phyloP scores from a whole-genome alignment of 2,797 vertebrate species.

The Menidia menidia region DNA sequence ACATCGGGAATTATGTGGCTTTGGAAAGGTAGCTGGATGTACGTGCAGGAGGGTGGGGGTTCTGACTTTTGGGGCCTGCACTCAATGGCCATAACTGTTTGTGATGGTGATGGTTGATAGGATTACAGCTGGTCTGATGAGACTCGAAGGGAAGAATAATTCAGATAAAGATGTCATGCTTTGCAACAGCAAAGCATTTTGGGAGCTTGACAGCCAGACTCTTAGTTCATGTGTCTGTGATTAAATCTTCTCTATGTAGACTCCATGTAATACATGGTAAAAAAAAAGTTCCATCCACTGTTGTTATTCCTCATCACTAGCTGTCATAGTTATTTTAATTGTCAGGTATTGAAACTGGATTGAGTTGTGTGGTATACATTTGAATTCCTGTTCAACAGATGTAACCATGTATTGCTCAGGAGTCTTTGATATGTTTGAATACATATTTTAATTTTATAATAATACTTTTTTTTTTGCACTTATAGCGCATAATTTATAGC shows the following conservation, averaged over 20 bases:
- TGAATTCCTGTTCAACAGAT: background rate
- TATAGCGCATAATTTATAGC: background rate
- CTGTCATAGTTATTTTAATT: background rate
- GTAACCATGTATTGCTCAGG: no score
- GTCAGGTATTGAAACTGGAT: background rate
- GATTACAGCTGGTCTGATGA: constrained; percentile 61
- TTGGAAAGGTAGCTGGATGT: constrained; percentile 60
- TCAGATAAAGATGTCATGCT: constrained; percentile 58
- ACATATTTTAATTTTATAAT: no score
- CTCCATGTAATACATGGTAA: constrained; percentile 17
- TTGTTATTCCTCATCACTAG: background rate
- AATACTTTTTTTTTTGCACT: background rate
- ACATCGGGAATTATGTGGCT: constrained; percentile 66
- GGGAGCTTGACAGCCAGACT: constrained; percentile 44
- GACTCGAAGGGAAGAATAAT: constrained; percentile 41
- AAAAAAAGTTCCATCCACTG: constrained; percentile 42
- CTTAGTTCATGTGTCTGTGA: constrained; percentile 50
- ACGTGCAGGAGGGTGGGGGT: constrained; percentile 22
- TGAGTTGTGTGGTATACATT: background rate
- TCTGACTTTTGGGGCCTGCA: constrained; percentile 60
- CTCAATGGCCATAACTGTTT: constrained; percentile 38
- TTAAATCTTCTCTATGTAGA: constrained; percentile 44
- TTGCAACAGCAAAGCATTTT: constrained; percentile 55
- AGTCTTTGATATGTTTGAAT: no score
- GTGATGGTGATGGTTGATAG: constrained; percentile 60